Base-by-base conservation (phyloP, 53 echinoderm and acorn worm genomes). In the Mesocentrotus franciscanus region DNA sequence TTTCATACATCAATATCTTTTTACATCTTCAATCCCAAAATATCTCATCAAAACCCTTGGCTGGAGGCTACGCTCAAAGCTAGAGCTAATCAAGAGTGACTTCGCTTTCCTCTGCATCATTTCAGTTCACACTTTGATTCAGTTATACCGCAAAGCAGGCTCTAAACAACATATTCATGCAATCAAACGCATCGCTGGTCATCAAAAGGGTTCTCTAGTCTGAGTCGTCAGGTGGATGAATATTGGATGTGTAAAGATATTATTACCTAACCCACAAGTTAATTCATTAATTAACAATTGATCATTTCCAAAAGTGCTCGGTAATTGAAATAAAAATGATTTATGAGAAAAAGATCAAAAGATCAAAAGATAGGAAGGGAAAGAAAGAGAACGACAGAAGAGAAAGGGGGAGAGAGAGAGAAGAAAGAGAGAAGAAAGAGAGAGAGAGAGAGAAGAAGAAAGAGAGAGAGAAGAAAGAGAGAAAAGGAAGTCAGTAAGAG, bases 51-150 rank as follows among this genome's bases (percentile, higher is more conserved):
- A 75, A 18, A 8, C 30, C 29, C 75, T n/a, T 75, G 9, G 27
- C 75, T n/a, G 27, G 26, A 8, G 75, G 75, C 75, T 29, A 26
- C 32, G 12, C 75, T 30, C 30, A 29, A 11, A 35, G n/a, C 57
- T 57, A 55, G 87, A 39, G 10, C 56, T 58, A 58, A 58, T 87
- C 57, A 87, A 26, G 58, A 13, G 87, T 87, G 87, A 87, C 56
- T 58, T 58, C 59, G 1, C 57, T 56, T 58, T 87, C 29, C 56
- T 57, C 87, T 87, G 87, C 87, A n/a, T 87, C 87, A 58, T 87
- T 59, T 58, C 87, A 87, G n/a, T 57, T 87, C 58, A 58, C 59
- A n/a, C 87, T 58, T 16, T n/a, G 87, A 87, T 87, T 87, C 87
- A 26, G 58, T 87, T 87, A 87, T 10, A 17, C 87, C 58, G 58